Evolutionary conservation across 1,140 invertebrate species (phyloP), one percentile per base, ranked within the genome.

Genomic region (Tetramorium parvispinum): DNA sequence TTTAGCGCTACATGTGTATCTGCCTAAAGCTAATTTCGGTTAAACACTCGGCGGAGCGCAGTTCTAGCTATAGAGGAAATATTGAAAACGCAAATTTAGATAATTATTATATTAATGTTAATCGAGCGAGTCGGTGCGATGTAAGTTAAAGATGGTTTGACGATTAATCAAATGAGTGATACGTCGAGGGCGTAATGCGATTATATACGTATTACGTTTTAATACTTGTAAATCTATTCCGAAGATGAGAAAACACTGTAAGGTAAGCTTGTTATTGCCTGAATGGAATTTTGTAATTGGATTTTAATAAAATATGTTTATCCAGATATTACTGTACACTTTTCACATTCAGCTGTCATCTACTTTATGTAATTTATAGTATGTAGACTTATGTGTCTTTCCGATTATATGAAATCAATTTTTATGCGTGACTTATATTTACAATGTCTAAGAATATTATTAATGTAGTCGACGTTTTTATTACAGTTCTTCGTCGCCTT

Each of bases 261-360:
- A 43, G 13, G 7, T 83, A 83, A 73, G 40, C 13, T 83, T 43
- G 40, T 83, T 73, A 32, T 73, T 73, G 68, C 24, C 10, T 13
- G 46, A 75, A 82, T 11, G 24, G 40, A 82, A 46, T 75, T 83
- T 83, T 83, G 53, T 83, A 75, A 75, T 59, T 73, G 53, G 43
- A 75, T 7, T 75, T 83, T 83, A 83, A 83, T 83, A 83, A 83
- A 83, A 73, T 32, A 70, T 6, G 1, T 49, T 83, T 83, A 75
- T 83, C 61, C 53, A 82, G 18, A 71, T 27, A 32, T 32, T 8
- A 46, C 24, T 83, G 40, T 83, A 75, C 68, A 82, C 21, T 73
- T 73, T 27, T 46, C 66, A 73, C 40, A 59, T 40, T 71, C 59
- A 21, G 18, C 21, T 57, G 5, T 32, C 4, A 16, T 18, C 40